Base-by-base conservation (phyloP, 2,113 vertebrate genomes). In the Pachyramphus minor region DNA sequence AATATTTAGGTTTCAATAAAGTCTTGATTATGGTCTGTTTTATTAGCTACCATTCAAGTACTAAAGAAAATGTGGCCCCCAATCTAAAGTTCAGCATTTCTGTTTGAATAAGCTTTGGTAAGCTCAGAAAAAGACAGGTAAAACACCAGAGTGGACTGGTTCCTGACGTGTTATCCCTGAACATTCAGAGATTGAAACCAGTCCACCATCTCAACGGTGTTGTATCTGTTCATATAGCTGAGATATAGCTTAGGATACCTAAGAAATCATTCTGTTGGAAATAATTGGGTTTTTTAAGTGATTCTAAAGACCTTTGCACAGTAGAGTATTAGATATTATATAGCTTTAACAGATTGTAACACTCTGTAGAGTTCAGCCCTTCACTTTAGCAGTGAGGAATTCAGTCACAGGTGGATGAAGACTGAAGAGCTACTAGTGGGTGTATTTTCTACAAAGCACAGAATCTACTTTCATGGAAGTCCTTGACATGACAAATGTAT, bases 1-100 rank as follows among this genome's bases (percentile, higher is more conserved):
- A 86, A 93, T 88, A 94, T 84, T 85, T 94, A 56, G 79, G 86
- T 93, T 92, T 83, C 92, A 86, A 60, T 84, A 68, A 81, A 86
- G 18, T 12, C 14, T 88, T 84, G 55, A 80, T 84, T 90, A 49
- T 56, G 47, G 53, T 71, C n/a, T 28, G 52, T 60, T 94, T 60
- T 81, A 44, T 60, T 74, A 90, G 59, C 25, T 85, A 81, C 47
- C 10, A 7, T 44, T 49, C 8, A 82, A 84, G 56, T 73, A 56
- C 47, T 63, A 44, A 63, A 50, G 41, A 88, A 90, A 73, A 90
- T 47, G 23, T 75, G 60, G 8, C 16, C n/a, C 18, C 35, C 55
- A 55, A 47, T 62, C n/a, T 94, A 56, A 88, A 89, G 42, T 88
- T 84, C 79, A 55, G 16, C 39, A 55, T 71, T 66, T 64, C 31